Evolutionary conservation across 2,888 invertebrate species (phyloP).

Genomic region (Microctonus hyperodae): DNA sequence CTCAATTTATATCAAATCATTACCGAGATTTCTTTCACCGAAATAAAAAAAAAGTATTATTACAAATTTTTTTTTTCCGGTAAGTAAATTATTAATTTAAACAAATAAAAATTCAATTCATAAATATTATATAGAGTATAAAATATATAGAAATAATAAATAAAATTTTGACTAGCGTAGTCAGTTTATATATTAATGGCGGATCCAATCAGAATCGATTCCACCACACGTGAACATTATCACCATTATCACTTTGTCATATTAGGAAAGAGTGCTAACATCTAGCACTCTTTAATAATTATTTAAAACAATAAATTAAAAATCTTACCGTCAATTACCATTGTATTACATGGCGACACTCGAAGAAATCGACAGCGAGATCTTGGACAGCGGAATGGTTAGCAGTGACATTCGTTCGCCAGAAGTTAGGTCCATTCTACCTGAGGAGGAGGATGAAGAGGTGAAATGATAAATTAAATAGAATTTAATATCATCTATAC

Average conservation of each 20-base stretch:
- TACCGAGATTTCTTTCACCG: no score
- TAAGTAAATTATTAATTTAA: no score
- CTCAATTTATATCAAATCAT: no score
- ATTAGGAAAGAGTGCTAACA: neutral
- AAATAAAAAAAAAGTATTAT: no score
- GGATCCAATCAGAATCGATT: no score
- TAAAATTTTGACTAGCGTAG: neutral
- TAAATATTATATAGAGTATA: no score
- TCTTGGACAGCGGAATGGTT: conserved; percentile 58
- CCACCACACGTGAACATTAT: no score
- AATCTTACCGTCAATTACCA: conserved; percentile 17
- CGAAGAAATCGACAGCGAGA: conserved; percentile 53
- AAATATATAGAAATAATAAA: no score
- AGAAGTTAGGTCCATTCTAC: conserved; percentile 55
- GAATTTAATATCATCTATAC: neutral
- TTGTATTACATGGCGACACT: conserved; percentile 52
- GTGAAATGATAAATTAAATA: conserved; percentile 38
- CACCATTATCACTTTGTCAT: no score
- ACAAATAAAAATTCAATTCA: no score
- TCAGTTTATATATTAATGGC: neutral
- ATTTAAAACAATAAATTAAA: conserved; percentile 31
- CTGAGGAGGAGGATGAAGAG: conserved; percentile 56
- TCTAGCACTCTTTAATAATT: neutral
- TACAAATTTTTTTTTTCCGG: no score
- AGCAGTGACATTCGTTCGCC: conserved; percentile 57